Base-by-base conservation (phyloP, 2,113 vertebrate species). In the Ceyx melanurus region DNA sequence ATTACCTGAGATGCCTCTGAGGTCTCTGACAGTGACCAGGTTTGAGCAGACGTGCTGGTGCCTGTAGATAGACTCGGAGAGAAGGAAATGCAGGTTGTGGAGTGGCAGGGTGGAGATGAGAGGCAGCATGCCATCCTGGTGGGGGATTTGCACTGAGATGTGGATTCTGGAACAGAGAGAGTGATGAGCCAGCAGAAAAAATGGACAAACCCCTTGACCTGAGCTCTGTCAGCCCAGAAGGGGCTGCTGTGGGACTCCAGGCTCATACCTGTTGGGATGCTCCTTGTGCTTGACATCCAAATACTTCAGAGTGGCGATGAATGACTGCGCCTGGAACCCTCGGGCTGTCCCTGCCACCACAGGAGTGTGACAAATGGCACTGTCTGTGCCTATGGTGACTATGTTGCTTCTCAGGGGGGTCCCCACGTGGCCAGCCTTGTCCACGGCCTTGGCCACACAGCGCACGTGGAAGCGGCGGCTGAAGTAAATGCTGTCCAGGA, bases 1-100 rank as follows among this genome's bases (percentile, higher is more conserved):
- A 60, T 97, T 82, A 99, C 99, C 99, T 7, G 99, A 98, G 66
- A 99, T 81, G 35, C 99, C 98, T 91, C 97, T 94, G 68, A 99
- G 98, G 91, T 99, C 99, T 18, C 93, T 98, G 92, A 98, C 37
- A 28, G 98, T 98, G 77, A 99, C 98, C 48, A 99, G 98, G 89
- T 99, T 99, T 80, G 99, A 99, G 95, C 99, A 99, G 97, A 99
- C 98, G 0, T 99, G 99, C 91, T 99, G 99, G 92, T 99, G 99
- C 68, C 99, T 98, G 95, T 99, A 99, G 97, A 99, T 98, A 42
- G 99, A 99, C 97, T 99, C 99, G 0, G 99, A 99, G 28, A 99
- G 96, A 20, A 99, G 98, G 94, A 99, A 99, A 75, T 99, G 99
- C 85, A 99, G 97, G 91, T 99, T 99, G 98, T 99, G 99, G 80